Conservation (phyloP, 1,140 invertebrate genomes). For the Drosophila pallidifrons region DNA sequence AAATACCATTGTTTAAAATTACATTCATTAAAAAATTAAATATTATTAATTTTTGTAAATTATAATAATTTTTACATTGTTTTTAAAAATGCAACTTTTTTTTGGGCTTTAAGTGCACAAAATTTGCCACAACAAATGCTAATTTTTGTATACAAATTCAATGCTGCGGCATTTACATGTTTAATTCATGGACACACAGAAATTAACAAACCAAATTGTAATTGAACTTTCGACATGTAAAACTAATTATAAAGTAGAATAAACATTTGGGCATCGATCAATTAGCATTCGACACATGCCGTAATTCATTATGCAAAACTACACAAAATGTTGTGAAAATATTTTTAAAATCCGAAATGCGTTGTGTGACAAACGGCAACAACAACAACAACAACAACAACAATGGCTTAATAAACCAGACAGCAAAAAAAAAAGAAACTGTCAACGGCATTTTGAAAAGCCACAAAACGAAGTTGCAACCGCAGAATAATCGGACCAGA, state of each 20-base stretch:
- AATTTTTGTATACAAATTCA: not conserved
- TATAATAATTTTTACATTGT: too few relatives aligned
- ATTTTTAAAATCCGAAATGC: not conserved
- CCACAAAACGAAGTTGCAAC: constrained; percentile 41
- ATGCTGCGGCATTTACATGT: not conserved
- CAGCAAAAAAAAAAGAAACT: constrained; percentile 14
- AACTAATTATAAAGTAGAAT: constrained; percentile 10
- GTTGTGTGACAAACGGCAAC: not conserved
- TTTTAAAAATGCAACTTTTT: too few relatives aligned
- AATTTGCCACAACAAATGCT: too few relatives aligned
- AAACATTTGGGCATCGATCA: constrained; percentile 21
- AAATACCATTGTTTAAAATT: too few relatives aligned
- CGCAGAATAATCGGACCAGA: constrained; percentile 43
- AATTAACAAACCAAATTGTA: constrained; percentile 3
- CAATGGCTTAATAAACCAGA: constrained; percentile 19
- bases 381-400: constrained; percentile 1
- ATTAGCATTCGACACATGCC: constrained; percentile 13
- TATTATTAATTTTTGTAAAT: too few relatives aligned
- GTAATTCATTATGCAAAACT: constrained; percentile 11
- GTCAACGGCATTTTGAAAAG: constrained; percentile 41
- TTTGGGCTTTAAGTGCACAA: too few relatives aligned
- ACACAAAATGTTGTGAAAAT: constrained; percentile 8
- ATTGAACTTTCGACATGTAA: constrained; percentile 4
- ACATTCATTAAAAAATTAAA: too few relatives aligned
- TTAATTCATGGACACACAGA: not conserved